Conservation (phyloP, 2,113 vertebrate genomes). For the Peromyscus maniculatus region DNA sequence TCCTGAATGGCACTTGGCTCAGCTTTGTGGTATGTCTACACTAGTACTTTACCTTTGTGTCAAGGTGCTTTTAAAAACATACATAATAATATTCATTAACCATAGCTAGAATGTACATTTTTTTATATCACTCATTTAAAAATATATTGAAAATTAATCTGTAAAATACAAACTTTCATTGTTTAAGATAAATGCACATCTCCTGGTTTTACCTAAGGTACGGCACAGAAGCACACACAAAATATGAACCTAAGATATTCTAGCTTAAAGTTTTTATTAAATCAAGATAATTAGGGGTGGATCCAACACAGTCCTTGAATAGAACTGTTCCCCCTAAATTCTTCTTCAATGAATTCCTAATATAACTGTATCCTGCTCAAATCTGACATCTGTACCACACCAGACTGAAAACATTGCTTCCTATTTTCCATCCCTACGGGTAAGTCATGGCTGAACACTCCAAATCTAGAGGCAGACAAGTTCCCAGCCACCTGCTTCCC, state of each 20-base stretch:
- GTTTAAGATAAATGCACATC: slow-evolving; percentile 2
- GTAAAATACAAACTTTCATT: slow-evolving; percentile 51
- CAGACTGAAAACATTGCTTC: not conserved
- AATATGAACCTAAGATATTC: not conserved
- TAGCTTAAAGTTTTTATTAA: slow-evolving; percentile 1
- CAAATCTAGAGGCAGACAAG: not conserved
- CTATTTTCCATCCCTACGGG: not conserved
- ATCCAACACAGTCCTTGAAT: not conserved
- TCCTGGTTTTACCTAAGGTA: not conserved
- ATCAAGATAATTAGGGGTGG: not conserved
- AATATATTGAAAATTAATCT: slow-evolving; percentile 32
- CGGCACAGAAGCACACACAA: not conserved
- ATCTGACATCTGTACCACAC: not conserved
- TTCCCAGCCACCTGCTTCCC: not conserved
- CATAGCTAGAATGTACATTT: slow-evolving; percentile 15
- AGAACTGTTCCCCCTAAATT: not conserved
- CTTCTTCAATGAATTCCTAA: not conserved
- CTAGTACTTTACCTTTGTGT: slow-evolving; percentile 56
- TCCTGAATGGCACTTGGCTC: not conserved
- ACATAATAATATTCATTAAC: slow-evolving; percentile 1
- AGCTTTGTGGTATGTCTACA: not conserved
- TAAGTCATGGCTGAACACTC: not conserved
- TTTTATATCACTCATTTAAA: slow-evolving; percentile 12
- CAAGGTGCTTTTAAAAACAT: not conserved
- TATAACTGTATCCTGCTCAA: not conserved